Evolutionary conservation across 1,140 invertebrate genomes (phyloP), one percentile per base, ranked within the genome.

Genomic region (Aphelinus certus): DNA sequence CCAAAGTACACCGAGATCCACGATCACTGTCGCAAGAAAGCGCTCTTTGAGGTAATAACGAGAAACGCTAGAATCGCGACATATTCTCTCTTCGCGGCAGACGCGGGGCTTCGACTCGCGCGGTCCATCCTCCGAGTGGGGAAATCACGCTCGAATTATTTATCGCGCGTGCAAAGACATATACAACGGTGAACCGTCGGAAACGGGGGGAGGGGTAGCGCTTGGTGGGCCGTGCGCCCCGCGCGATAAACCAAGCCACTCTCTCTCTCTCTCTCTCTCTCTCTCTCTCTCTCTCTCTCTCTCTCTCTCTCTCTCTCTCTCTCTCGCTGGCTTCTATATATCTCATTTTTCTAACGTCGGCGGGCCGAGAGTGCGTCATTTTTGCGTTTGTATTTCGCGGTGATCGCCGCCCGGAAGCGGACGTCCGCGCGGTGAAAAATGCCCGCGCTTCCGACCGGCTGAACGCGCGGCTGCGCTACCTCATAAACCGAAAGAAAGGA

Each of bases 351-450:
- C 51, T n/a, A 57, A 3, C 56, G 70, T 71, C 61, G 57, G 68
- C 63, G 64, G 26, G 26, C 26, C 26, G 26, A 26, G 26, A 26
- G 26, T 26, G 26, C 49, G 64, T 73, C 75, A 83, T 85, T 85
- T 85, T 85, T 85, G 45, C 45, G 80, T 84, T 84, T 85, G 80
- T 85, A 80, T 83, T 82, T 84, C 77, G 83, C 75, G 81, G 83
- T 77, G 83, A 84, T 83, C 78, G 80, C 75, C 66, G 46, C 80
- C 79, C 84, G 84, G 84, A 86, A 87, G 77, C 83, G 84, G 84
- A 87, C 76, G 81, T 86, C 83, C 84, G 82, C 74, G 78, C 72
- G 47, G 79, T 86, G 85, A 86, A 86, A 86, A 86, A 86, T 86
- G 84, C 78, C 78, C 77, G 79, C 69, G 78, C 76, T 83, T 85